Conservation (phyloP, 2,888 invertebrate genomes). For the Cheilosia pagana region DNA sequence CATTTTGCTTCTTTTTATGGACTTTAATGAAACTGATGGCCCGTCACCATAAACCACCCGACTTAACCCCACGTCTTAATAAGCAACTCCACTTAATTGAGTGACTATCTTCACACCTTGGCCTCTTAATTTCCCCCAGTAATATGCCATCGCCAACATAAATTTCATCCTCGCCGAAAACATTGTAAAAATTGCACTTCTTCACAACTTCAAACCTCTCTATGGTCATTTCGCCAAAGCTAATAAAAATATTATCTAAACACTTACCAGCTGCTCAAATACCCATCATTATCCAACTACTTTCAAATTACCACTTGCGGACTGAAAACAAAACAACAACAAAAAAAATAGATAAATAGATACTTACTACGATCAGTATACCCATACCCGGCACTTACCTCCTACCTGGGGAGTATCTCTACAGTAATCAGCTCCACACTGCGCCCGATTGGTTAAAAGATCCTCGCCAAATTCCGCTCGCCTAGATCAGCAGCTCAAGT, state of each 20-base stretch:
- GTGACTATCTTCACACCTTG: too few relatives aligned
- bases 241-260: slow-evolving; percentile 73
- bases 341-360: slow-evolving; percentile 53
- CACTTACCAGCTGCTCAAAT: slow-evolving; percentile 71
- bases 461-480: slow-evolving; percentile 25
- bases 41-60: too few relatives aligned
- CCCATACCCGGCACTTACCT: slow-evolving; percentile 55
- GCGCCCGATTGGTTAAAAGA: slow-evolving; percentile 38
- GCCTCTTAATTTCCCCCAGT: too few relatives aligned
- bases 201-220: slow-evolving; percentile 13
- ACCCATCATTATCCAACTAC: slow-evolving; percentile 68
- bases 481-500: slow-evolving; percentile 44
- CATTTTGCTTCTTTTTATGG: too few relatives aligned
- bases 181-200: background rate
- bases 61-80: too few relatives aligned
- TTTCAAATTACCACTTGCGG: slow-evolving; percentile 65
- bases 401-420: slow-evolving; percentile 16
- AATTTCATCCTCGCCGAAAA: background rate
- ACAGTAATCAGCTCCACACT: slow-evolving; percentile 23
- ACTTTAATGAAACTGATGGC: too few relatives aligned
- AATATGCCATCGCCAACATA: background rate
- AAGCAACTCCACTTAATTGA: too few relatives aligned
- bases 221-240: slow-evolving; percentile 41
- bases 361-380: slow-evolving; percentile 21
- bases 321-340: slow-evolving; percentile 50